Conservation (phyloP, 92 coral and sea anemone species). For the Actinernus sp. region DNA sequence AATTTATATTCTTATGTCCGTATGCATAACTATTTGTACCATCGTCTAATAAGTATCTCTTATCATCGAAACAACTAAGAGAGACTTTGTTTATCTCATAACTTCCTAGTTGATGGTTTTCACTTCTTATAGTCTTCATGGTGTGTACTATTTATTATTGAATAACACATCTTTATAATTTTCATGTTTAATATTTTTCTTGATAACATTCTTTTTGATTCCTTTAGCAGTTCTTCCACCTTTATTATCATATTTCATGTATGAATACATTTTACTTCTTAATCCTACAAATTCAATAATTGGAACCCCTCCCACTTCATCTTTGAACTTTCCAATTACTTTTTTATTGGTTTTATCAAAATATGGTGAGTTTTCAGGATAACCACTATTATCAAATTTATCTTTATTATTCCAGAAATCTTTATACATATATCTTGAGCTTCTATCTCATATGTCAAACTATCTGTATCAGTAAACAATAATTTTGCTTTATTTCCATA, state of each 20-base stretch:
- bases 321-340: no score
- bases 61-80: no score
- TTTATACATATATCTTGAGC: conserved; percentile 8
- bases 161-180: conserved; percentile 2
- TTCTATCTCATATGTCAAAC: conserved; percentile 1
- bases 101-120: conserved; percentile 9
- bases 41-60: neutral
- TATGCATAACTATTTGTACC: neutral
- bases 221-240: conserved; percentile 25
- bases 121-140: conserved; percentile 19
- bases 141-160: neutral
- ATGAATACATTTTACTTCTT: conserved; percentile 2
- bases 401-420: conserved; percentile 26
- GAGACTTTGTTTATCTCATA: neutral
- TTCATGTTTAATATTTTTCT: conserved; percentile 16
- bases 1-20: neutral
- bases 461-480: no score
- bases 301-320: conserved; percentile 1
- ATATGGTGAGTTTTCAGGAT: conserved; percentile 9
- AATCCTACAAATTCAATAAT: conserved; percentile 24
- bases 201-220: conserved; percentile 10
- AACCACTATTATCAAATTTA: no score
- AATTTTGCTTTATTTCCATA: no score
- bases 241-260: conserved; percentile 10
- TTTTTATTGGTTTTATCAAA: no score